phyloP scores from a whole-genome alignment of 2,113 vertebrate genomes.

The Piprites chloris region DNA sequence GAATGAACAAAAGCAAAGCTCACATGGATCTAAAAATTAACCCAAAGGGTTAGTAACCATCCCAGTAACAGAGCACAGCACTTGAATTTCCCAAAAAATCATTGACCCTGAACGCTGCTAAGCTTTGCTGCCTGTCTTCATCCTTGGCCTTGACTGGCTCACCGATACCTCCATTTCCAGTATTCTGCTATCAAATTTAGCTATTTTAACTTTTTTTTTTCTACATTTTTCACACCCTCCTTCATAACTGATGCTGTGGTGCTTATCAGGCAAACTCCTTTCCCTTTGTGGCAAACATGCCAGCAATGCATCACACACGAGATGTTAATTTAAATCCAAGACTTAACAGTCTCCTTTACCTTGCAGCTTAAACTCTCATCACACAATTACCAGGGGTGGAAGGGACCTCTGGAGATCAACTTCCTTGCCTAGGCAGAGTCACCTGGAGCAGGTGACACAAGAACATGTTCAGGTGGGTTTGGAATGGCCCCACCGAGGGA shows the following conservation, averaged over 20 bases:
- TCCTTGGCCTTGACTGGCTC: neutral
- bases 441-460: neutral
- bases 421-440: neutral
- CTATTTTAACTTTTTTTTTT: neutral
- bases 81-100: neutral
- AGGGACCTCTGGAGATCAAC: neutral
- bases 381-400: neutral
- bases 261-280: neutral
- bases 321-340: neutral
- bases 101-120: neutral
- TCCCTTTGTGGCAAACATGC: neutral
- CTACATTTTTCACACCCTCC: neutral
- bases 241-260: neutral
- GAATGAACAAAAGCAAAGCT: neutral
- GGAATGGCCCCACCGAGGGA: neutral
- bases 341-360: neutral
- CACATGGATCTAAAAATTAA: neutral
- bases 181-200: neutral
- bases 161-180: neutral
- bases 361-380: neutral
- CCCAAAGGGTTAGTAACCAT: neutral
- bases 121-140: neutral
- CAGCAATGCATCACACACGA: fast-evolving
- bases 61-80: neutral
- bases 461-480: neutral